Evolutionary conservation across 2,113 vertebrate species (phyloP).

Genomic region (Salvelinus alpinus): DNA sequence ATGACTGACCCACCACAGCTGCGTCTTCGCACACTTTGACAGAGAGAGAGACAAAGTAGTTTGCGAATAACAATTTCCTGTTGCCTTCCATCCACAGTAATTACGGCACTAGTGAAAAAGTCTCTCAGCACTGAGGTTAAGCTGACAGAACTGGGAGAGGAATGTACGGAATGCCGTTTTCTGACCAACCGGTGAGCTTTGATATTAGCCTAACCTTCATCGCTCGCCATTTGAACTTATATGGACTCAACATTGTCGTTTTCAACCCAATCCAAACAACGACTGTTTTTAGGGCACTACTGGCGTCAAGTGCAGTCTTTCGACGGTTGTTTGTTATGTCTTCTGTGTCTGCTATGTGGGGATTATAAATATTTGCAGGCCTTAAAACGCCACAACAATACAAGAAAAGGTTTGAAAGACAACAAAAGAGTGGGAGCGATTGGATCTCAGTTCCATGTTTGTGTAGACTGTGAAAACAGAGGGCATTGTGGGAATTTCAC

Average conservation of each 20-base stretch:
- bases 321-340: slow-evolving; percentile 46
- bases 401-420: slow-evolving; percentile 18
- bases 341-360: slow-evolving; percentile 35
- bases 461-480: slow-evolving; percentile 32
- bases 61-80: slow-evolving; percentile 24
- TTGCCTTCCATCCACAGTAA: slow-evolving; percentile 23
- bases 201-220: slow-evolving; percentile 29
- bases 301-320: slow-evolving; percentile 18
- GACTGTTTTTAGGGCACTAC: neutral
- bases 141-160: slow-evolving; percentile 26
- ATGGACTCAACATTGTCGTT: slow-evolving; percentile 25
- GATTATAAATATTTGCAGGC: slow-evolving; percentile 51
- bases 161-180: slow-evolving; percentile 45
- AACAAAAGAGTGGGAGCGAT: slow-evolving; percentile 21
- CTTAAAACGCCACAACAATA: slow-evolving; percentile 34
- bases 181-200: slow-evolving; percentile 25
- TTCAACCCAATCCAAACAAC: neutral
- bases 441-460: slow-evolving; percentile 33
- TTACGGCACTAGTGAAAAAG: slow-evolving; percentile 22
- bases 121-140: slow-evolving; percentile 32
- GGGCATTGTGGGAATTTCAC: slow-evolving; percentile 33
- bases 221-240: slow-evolving; percentile 18
- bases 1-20: slow-evolving; percentile 7
- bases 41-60: neutral
- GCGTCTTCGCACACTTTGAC: neutral